phyloP scores from a whole-genome alignment of 2,888 invertebrate genomes.

The Cheilosia vulpina region DNA sequence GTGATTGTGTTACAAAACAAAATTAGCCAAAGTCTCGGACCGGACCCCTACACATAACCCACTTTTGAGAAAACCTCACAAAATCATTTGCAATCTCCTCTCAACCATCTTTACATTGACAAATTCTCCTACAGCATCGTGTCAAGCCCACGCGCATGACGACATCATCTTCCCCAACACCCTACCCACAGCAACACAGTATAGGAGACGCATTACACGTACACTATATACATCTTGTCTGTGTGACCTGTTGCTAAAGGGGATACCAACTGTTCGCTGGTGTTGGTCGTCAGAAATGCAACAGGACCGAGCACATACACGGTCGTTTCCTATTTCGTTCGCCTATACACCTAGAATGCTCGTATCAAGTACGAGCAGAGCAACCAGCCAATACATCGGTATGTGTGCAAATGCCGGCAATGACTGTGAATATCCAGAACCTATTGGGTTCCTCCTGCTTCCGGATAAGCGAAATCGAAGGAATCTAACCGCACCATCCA shows the following conservation, averaged over 20 bases:
- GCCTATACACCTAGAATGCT: neutral
- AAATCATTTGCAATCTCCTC: conserved; percentile 22
- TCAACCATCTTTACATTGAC: conserved; percentile 19
- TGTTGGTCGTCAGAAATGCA: conserved; percentile 54
- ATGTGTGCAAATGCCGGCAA: conserved; percentile 66
- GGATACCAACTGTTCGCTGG: conserved; percentile 18
- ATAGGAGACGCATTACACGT: conserved; percentile 24
- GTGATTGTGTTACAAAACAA: too few relatives aligned
- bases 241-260: conserved; percentile 74
- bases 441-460: conserved; percentile 72
- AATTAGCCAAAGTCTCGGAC: neutral
- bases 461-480: conserved; percentile 69
- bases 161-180: conserved; percentile 38
- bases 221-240: conserved; percentile 14
- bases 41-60: conserved; percentile 17
- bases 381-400: neutral
- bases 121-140: conserved; percentile 46
- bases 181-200: conserved; percentile 23
- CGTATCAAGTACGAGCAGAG: neutral
- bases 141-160: conserved; percentile 51
- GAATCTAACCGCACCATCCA: conserved; percentile 39
- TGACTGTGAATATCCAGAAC: conserved; percentile 69
- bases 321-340: neutral
- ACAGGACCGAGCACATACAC: conserved; percentile 43
- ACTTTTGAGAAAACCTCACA: conserved; percentile 6